Evolutionary conservation across 2,113 vertebrate genomes (phyloP).

Genomic region (Chiloscyllium plagiosum): DNA sequence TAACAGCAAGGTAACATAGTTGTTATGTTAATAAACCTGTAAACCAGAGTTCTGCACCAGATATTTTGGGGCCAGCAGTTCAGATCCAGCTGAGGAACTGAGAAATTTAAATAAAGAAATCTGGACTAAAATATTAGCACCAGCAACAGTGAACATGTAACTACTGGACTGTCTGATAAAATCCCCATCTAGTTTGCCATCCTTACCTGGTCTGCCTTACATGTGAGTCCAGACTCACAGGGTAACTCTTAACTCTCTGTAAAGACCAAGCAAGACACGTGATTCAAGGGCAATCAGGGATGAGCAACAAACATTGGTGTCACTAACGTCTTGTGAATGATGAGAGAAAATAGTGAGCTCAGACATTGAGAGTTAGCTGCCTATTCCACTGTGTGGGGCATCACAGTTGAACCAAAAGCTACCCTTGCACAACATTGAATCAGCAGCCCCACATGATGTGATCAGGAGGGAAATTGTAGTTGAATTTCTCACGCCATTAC

Average conservation of each 20-base stretch:
- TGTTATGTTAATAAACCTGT: neutral
- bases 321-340: too few relatives aligned
- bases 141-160: neutral
- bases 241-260: too few relatives aligned
- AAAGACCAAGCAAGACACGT: too few relatives aligned
- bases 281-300: too few relatives aligned
- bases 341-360: neutral
- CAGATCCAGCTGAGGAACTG: neutral
- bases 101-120: neutral
- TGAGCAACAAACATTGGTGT: too few relatives aligned
- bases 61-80: neutral
- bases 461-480: neutral
- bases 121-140: neutral
- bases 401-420: neutral
- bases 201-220: too few relatives aligned
- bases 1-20: neutral
- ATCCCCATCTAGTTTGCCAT: too few relatives aligned
- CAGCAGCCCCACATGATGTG: neutral
- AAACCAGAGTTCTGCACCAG: neutral
- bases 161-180: too few relatives aligned
- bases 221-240: too few relatives aligned
- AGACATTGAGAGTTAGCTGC: neutral
- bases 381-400: neutral
- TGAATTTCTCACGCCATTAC: neutral
- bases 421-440: neutral